A percentile compares a stretch with the other conserved stretches of the same genome.
Conservation (phyloP, 2,797 vertebrate genomes). For the Lacerta viridis region DNA sequence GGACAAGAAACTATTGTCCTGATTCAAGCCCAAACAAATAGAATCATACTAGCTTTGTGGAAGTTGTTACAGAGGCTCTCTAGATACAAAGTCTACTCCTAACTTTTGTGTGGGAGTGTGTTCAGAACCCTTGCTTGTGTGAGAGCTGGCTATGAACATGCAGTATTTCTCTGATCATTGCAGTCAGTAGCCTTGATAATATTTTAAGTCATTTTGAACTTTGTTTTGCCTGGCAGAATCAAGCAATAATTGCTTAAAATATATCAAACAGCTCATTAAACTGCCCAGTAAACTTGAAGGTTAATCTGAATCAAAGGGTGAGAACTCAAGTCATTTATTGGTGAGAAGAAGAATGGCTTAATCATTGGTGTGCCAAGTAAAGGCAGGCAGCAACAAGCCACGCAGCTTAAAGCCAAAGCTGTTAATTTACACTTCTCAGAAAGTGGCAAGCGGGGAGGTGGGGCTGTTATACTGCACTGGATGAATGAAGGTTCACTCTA, state of each 20-base stretch:
- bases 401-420: neutral
- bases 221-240: constrained; percentile 26
- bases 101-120: no score
- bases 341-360: neutral
- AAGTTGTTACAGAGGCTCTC: neutral
- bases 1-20: neutral
- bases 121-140: neutral
- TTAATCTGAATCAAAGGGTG: neutral
- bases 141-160: constrained; percentile 43
- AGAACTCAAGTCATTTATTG: neutral
- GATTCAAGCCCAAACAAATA: neutral
- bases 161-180: constrained; percentile 8
- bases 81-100: no score
- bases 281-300: constrained; percentile 38
- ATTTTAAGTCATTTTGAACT: constrained; percentile 22
- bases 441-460: neutral
- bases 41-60: neutral
- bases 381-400: neutral
- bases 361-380: neutral
- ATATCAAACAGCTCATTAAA: constrained; percentile 22
- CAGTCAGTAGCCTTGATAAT: neutral
- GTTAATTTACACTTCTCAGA: neutral
- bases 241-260: constrained; percentile 44
- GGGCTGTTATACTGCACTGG: neutral
- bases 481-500: neutral